These are phyloP conservation scores for Labeo catla DNA, from an alignment of 2,113 vertebrate genomes.

Conservation along the genomic window DNA sequence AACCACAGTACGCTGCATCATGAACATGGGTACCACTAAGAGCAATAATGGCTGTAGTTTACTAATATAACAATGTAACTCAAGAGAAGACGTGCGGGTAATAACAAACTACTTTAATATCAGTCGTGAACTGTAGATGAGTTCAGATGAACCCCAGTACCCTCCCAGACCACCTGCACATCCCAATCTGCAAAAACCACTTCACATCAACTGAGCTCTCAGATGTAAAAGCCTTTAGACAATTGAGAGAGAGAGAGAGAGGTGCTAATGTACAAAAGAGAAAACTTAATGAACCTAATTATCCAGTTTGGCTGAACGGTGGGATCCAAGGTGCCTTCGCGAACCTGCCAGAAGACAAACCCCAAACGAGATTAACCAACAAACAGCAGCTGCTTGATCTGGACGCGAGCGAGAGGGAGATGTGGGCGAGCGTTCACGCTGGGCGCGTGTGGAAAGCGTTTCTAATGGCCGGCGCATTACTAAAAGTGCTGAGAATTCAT, in stretches of 20 bases:
- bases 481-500: not conserved
- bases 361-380: constrained; percentile 19
- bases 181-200: not conserved
- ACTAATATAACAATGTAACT: not conserved
- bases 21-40: not conserved
- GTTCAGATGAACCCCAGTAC: not conserved
- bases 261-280: not conserved
- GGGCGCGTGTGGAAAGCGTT: not conserved
- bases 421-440: not conserved
- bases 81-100: not conserved
- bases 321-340: not conserved
- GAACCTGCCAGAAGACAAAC: not conserved
- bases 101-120: not conserved
- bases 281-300: constrained; percentile 48
- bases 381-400: constrained; percentile 23
- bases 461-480: constrained; percentile 16
- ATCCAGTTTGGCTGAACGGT: constrained; percentile 7
- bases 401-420: not conserved
- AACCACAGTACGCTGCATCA: not conserved
- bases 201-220: not conserved
- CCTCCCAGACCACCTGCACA: not conserved
- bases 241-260: not conserved
- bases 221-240: not conserved
- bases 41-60: not conserved
- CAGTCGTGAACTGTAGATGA: not conserved